phyloP scores from a whole-genome alignment of 2,888 invertebrate species.

The Panzeria rudis region DNA sequence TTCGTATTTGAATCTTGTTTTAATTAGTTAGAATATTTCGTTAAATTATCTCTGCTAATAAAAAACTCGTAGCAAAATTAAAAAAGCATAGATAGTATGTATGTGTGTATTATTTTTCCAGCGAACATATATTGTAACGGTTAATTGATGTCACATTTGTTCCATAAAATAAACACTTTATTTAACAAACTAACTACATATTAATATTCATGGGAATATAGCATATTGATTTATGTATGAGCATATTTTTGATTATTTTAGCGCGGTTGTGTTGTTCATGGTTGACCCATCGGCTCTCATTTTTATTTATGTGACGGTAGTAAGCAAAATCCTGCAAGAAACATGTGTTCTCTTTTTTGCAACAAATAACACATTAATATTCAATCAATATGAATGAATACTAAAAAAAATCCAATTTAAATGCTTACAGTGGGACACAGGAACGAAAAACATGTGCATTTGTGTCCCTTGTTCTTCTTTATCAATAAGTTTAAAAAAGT shows the following conservation, averaged over 20 bases:
- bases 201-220: slow-evolving; percentile 48
- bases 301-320: slow-evolving; percentile 50
- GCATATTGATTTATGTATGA: slow-evolving; percentile 13
- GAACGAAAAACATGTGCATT: too few species aligned
- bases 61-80: not conserved
- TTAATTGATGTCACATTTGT: slow-evolving; percentile 29
- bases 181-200: slow-evolving; percentile 47
- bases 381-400: slow-evolving; percentile 38
- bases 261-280: slow-evolving; percentile 7
- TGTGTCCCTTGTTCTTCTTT: too few species aligned
- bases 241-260: slow-evolving; percentile 16
- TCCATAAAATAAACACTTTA: slow-evolving; percentile 39
- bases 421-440: not conserved
- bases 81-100: too few species aligned
- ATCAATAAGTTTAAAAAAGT: too few species aligned
- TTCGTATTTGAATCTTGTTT: not conserved
- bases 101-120: too few species aligned
- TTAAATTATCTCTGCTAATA: too few species aligned
- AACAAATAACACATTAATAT: slow-evolving; percentile 36
- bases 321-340: not conserved
- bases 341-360: slow-evolving; percentile 2
- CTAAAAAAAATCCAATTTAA: not conserved
- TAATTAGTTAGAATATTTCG: too few species aligned
- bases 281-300: slow-evolving; percentile 30
- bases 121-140: not conserved